Evolutionary conservation across 2,797 vertebrate genomes (phyloP), one percentile per base, ranked within the genome.

Genomic region (Tympanoctomys barrerae): DNA sequence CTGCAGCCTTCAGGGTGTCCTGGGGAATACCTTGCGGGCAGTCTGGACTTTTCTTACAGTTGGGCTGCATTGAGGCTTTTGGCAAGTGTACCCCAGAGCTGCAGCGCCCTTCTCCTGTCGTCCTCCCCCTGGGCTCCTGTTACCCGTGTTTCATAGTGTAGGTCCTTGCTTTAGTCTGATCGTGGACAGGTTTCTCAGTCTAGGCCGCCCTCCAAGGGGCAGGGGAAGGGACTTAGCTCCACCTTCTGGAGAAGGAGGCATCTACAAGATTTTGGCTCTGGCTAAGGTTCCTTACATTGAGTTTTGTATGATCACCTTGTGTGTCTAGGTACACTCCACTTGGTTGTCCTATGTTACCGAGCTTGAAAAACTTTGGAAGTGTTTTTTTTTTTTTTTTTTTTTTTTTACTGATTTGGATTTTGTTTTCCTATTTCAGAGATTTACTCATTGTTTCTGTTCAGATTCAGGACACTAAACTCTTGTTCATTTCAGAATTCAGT

Each of bases 401-500:
- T 70, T 89, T 22, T 83, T 9, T 62, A 1, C 22, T n/a, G 36
- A 31, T 54, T 82, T 31, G 46, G 46, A 28, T 79, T 90, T 61
- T 21, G 59, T 19, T 46, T n/a, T 13, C 12, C 16, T 10, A 0
- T 39, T 54, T 66, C 33, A 89, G 80, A 89, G 64, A 81, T 57
- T 49, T 22, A 52, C 14, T 24, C 18, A 61, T 1, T 52, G 42
- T 79, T 73, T 89, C 24, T 90, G 4, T 78, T 87, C 4, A 59
- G 39, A 81, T 90, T 81, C 57, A 71, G 31, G 52, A 24, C 16
- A 46, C 24, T 59, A 12, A 88, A 21, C 79, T 88, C 33, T 21
- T 52, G 42, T 87, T 81, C 28, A 71, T 89, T 87, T 92, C 8
- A 57, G 61, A 96, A 70, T 90, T 92, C 77, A 24, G 49, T 81